phyloP scores from a whole-genome alignment of 1,140 invertebrate species.

The Caenorhabditis remanei region DNA sequence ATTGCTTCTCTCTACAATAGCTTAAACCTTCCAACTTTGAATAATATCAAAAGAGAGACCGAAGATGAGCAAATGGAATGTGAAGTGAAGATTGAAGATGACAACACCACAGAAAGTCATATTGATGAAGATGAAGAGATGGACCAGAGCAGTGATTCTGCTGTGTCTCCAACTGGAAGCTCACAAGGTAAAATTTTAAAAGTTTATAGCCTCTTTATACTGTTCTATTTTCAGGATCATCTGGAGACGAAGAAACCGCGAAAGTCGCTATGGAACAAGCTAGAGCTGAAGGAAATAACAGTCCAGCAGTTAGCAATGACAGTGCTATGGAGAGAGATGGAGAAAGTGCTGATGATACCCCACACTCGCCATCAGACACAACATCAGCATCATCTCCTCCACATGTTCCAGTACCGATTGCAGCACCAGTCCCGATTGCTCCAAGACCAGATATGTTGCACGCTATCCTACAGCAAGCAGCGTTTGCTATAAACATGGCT shows the following conservation, averaged over 20 bases:
- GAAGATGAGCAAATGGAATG: conserved; percentile 24
- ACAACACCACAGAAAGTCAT: not conserved
- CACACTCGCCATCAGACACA: conserved; percentile 31
- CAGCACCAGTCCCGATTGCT: not conserved
- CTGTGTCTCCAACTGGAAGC: conserved; percentile 52
- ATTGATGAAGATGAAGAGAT: conserved; percentile 59
- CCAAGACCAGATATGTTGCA: not conserved
- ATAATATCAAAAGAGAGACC: not conserved
- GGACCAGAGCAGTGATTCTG: conserved; percentile 42
- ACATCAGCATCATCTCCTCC: not conserved
- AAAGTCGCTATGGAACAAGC: conserved; percentile 10
- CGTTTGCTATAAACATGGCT: not conserved
- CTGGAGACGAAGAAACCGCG: conserved; percentile 16
- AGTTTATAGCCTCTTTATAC: not conserved
- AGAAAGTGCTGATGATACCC: conserved; percentile 19
- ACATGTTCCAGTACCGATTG: not conserved
- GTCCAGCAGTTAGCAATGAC: conserved; percentile 21
- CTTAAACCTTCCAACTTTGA: conserved; percentile 24
- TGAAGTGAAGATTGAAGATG: conserved; percentile 37
- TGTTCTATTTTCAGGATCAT: conserved; percentile 6
- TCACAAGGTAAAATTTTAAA: conserved; percentile 4
- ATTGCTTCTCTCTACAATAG: conserved; percentile 55
- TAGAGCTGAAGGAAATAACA: not conserved
- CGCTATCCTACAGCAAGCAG: not conserved
- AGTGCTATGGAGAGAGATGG: not conserved